These are phyloP conservation scores for Anguilla japonica DNA, from an alignment of 2,113 vertebrate species.

Conservation along the genomic window DNA sequence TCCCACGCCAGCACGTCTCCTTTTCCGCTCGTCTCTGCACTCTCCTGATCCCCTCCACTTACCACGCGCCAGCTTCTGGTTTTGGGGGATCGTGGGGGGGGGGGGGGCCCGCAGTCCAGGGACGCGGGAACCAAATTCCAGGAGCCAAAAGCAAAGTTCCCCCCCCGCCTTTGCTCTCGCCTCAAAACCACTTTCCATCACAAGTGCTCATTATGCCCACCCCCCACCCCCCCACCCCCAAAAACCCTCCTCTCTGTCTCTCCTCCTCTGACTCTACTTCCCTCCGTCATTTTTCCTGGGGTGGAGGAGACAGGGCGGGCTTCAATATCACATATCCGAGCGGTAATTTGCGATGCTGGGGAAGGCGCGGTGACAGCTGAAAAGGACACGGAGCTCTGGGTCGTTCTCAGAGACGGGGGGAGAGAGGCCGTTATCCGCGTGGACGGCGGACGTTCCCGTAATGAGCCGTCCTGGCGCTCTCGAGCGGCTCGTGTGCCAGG, in stretches of 20 bases:
- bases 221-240: constrained; percentile 18
- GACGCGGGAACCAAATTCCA: constrained; percentile 35
- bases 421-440: background rate
- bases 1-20: constrained; percentile 18
- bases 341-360: constrained; percentile 34
- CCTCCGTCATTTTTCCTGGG: background rate
- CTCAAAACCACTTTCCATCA: constrained; percentile 47
- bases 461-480: background rate
- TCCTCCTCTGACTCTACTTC: background rate
- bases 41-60: constrained; percentile 41
- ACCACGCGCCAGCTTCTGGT: constrained; percentile 32
- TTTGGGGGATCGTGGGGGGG: constrained; percentile 30
- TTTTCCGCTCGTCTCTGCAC: constrained; percentile 48
- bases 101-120: constrained; percentile 25
- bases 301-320: constrained; percentile 18
- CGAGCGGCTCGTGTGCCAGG: constrained; percentile 12
- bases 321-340: constrained; percentile 16
- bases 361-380: constrained; percentile 30
- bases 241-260: constrained; percentile 13
- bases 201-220: constrained; percentile 47
- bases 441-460: constrained; percentile 16
- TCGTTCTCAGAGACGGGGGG: background rate
- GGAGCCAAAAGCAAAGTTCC: constrained; percentile 37
- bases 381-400: constrained; percentile 17
- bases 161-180: constrained; percentile 12